Percentiles rank a stretch among this genome's conserved stretches.
Conservation (phyloP, 2,797 vertebrate species). For the Orientallactaga sibirica region DNA sequence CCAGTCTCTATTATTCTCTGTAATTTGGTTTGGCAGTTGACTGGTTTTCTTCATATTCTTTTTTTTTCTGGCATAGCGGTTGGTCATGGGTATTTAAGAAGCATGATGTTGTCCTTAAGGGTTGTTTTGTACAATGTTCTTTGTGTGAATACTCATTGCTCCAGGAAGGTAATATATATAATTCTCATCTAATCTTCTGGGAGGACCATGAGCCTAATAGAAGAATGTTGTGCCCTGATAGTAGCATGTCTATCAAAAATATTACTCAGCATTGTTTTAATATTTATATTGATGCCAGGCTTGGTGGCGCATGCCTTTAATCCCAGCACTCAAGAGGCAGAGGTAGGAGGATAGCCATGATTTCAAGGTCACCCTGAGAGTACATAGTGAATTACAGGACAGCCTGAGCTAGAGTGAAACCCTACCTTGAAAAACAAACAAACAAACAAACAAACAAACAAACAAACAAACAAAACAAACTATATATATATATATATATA, state of each 20-base stretch:
- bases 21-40: neutral
- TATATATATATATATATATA: too few relatives aligned
- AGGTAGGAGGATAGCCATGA: too few relatives aligned
- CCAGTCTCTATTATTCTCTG: neutral
- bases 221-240: neutral
- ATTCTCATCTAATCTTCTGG: slow-evolving; percentile 45
- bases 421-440: too few relatives aligned
- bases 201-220: neutral
- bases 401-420: too few relatives aligned
- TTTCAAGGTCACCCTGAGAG: too few relatives aligned
- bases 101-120: neutral
- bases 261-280: slow-evolving; percentile 1
- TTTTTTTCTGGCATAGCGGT: neutral
- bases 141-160: slow-evolving; percentile 1
- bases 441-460: too few relatives aligned
- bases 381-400: too few relatives aligned
- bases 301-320: too few relatives aligned
- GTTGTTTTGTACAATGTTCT: slow-evolving; percentile 27
- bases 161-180: slow-evolving; percentile 25
- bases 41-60: slow-evolving; percentile 1
- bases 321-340: too few relatives aligned
- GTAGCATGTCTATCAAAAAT: neutral
- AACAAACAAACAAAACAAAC: too few relatives aligned
- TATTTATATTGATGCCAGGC: slow-evolving; percentile 37
- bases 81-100: slow-evolving; percentile 2